A percentile compares a stretch with the other conserved stretches of the same genome.
Evolutionary conservation across 2,888 invertebrate genomes (phyloP).

Genomic region (Liodrosophila aerea): DNA sequence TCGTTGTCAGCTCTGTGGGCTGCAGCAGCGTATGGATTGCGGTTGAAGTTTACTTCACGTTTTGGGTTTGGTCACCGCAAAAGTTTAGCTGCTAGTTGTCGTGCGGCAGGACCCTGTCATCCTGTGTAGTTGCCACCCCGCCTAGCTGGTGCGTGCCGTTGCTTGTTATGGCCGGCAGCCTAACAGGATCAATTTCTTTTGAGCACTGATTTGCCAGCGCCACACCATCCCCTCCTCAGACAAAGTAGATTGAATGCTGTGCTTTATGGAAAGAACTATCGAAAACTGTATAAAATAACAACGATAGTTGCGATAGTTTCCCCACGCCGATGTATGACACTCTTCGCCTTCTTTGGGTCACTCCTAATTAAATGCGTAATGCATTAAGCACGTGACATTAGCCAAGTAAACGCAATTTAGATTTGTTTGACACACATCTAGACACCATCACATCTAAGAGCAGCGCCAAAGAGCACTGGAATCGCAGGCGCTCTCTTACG

Average conservation of each 20-base stretch:
- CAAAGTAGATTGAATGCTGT: constrained; percentile 23
- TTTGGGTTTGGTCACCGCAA: constrained; percentile 61
- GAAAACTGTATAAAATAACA: no score
- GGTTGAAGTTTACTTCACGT: constrained; percentile 57
- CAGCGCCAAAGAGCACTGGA: constrained; percentile 29
- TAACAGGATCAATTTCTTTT: constrained; percentile 58
- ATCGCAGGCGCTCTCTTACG: constrained; percentile 26
- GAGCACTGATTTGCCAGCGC: constrained; percentile 47
- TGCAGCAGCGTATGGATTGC: constrained; percentile 14
- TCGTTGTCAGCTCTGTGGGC: constrained; percentile 39
- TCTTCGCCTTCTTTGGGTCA: constrained; percentile 13
- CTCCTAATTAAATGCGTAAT: constrained; percentile 54
- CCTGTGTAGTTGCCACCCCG: constrained; percentile 1
- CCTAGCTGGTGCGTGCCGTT: constrained; percentile 29
- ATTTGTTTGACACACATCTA: constrained; percentile 56
- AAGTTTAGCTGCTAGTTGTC: constrained; percentile 68
- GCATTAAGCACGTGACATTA: constrained; percentile 68
- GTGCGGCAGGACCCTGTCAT: constrained; percentile 30
- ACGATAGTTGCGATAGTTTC: no score
- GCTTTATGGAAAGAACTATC: no score
- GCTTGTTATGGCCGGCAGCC: constrained; percentile 34
- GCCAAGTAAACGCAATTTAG: constrained; percentile 53
- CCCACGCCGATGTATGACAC: no score
- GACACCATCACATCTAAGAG: constrained; percentile 1
- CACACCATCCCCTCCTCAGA: constrained; percentile 8